These are phyloP conservation scores for Sphaerodactylus townsendi DNA, from an alignment of 2,113 vertebrate species.

Conservation along the genomic window DNA sequence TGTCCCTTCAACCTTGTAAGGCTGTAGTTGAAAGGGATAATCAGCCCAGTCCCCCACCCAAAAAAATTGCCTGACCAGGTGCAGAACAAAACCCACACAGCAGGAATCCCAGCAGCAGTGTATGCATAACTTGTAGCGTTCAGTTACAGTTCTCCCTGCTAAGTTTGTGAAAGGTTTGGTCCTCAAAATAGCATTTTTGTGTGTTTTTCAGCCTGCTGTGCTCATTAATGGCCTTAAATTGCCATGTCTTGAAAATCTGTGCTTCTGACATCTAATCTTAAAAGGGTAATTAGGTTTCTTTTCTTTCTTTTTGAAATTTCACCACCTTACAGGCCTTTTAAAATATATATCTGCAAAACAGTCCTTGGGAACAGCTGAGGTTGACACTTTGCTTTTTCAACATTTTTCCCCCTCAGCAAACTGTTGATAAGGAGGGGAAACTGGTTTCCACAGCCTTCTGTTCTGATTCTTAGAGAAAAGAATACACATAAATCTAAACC, in stretches of 20 bases:
- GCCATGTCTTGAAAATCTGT: slow-evolving; percentile 20
- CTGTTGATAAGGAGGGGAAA: not conserved
- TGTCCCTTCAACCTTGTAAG: too few relatives aligned
- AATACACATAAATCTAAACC: not conserved
- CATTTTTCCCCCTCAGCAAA: not conserved
- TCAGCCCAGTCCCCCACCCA: too few relatives aligned
- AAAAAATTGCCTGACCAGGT: too few relatives aligned
- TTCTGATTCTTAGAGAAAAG: slow-evolving; percentile 39
- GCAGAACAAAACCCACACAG: too few relatives aligned
- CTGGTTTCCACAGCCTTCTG: not conserved
- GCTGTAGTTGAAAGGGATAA: too few relatives aligned
- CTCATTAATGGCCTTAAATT: slow-evolving; percentile 40
- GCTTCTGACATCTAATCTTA: slow-evolving; percentile 34
- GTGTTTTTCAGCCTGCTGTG: slow-evolving; percentile 33
- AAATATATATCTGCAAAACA: not conserved
- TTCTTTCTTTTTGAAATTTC: not conserved
- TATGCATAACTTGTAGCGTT: not conserved
- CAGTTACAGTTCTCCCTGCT: not conserved
- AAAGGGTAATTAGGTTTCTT: slow-evolving; percentile 49
- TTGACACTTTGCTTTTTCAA: not conserved
- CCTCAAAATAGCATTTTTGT: slow-evolving; percentile 39
- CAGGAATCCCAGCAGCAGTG: not conserved
- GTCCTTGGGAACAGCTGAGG: not conserved
- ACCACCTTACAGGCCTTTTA: not conserved
- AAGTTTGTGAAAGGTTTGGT: slow-evolving; percentile 23